These are phyloP conservation scores for Euglossa dilemma DNA, from an alignment of 1,140 invertebrate species.

Conservation along the genomic window DNA sequence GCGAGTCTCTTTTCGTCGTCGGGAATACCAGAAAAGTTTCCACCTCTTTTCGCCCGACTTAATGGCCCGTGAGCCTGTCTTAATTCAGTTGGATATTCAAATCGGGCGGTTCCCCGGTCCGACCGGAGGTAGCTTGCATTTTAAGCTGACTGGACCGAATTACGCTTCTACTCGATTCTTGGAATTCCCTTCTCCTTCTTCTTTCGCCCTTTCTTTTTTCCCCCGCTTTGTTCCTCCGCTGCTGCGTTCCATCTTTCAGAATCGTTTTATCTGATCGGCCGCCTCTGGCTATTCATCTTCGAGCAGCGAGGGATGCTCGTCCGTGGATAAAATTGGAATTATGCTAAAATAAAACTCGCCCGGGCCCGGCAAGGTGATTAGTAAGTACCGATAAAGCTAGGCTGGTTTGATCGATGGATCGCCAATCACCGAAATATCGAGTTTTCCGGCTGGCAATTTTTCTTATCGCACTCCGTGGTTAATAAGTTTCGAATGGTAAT, in stretches of 20 bases:
- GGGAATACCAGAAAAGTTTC: slow-evolving; percentile 35
- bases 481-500: too few relatives aligned
- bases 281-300: slow-evolving; percentile 11
- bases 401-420: slow-evolving; percentile 58
- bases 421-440: background rate
- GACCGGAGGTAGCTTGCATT: slow-evolving; percentile 54
- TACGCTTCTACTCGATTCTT: slow-evolving; percentile 62
- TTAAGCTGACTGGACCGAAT: slow-evolving; percentile 72
- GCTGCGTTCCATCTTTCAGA: slow-evolving; percentile 2
- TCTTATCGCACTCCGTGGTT: background rate
- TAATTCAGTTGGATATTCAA: slow-evolving; percentile 76
- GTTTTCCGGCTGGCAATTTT: slow-evolving; percentile 1
- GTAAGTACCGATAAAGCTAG: slow-evolving; percentile 70
- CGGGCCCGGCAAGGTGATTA: slow-evolving; percentile 58
- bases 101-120: slow-evolving; percentile 35
- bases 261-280: slow-evolving; percentile 35
- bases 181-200: background rate
- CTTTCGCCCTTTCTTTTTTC: background rate
- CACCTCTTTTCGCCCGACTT: slow-evolving; percentile 51
- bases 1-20: slow-evolving; percentile 4
- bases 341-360: slow-evolving; percentile 72
- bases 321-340: slow-evolving; percentile 77
- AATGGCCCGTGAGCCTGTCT: slow-evolving; percentile 68
- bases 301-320: slow-evolving; percentile 25
- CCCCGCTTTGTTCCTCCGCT: background rate